phyloP scores from a whole-genome alignment of 2,113 vertebrate genomes.

The Riparia riparia region DNA sequence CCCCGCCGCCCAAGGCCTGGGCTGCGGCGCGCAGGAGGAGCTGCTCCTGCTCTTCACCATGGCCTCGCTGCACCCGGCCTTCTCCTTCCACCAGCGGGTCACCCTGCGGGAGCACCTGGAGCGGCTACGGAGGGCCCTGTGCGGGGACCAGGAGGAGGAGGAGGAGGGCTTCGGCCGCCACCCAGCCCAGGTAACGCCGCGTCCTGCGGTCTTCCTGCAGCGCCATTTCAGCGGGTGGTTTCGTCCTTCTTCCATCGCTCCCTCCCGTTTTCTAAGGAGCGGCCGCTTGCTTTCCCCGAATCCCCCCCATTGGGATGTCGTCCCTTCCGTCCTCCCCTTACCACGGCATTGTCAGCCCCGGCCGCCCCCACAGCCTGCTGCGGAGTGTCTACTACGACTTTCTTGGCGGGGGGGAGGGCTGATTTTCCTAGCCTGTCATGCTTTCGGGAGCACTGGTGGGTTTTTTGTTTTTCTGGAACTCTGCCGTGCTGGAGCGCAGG shows the following conservation, averaged over 20 bases:
- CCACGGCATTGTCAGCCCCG: background rate
- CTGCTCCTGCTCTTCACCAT: conserved; percentile 94
- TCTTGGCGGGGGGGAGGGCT: background rate
- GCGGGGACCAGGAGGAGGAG: conserved; percentile 59
- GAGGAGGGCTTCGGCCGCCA: conserved; percentile 41
- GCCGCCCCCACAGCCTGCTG: background rate
- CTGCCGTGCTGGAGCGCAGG: background rate
- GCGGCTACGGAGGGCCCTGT: conserved; percentile 78
- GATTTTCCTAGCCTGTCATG: background rate
- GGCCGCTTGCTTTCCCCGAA: background rate
- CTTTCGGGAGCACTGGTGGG: background rate
- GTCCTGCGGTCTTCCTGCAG: background rate
- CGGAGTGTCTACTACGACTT: background rate
- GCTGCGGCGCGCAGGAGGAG: conserved; percentile 83
- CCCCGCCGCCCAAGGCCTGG: conserved; percentile 58
- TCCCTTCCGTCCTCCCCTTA: background rate
- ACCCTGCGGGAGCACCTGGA: conserved; percentile 87
- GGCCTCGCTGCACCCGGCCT: conserved; percentile 95
- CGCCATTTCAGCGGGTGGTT: background rate
- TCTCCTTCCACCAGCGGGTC: conserved; percentile 95
- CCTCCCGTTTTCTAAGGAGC: background rate
- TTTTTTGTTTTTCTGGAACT: background rate
- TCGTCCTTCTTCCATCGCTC: background rate
- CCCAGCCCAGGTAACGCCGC: conserved; percentile 61
- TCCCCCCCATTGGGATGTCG: background rate